Base-by-base conservation (phyloP, 2,888 invertebrate genomes). In the Dastarcus helophoroides region DNA sequence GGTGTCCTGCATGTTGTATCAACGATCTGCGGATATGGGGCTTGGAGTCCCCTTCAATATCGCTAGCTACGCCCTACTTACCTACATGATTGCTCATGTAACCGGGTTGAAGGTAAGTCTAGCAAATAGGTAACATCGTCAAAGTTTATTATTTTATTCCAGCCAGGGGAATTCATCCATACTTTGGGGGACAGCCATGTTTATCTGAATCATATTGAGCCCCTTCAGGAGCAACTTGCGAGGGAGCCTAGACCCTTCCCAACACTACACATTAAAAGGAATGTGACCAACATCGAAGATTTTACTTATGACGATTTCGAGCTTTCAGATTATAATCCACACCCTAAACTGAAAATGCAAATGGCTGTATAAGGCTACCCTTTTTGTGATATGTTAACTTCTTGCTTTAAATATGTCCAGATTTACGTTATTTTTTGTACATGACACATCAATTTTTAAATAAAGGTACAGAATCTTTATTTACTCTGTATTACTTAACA, bases 31-130 rank as follows among this genome's bases (percentile, higher is more conserved):
- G 4, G 97, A 98, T 56, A 88, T 97, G 82, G 94, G 94, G 2
- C 68, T 97, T 2, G 97, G 97, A n/a, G 93, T 95, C 0, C 95
- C 95, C 7, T 97, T 97, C 60, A 97, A 97, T 62, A 91, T 98
- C 46, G 95, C 97, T 27, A 94, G 94, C 47, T 98, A 97, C 62
- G 75, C 95, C 2, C 59, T 97, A 14, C 68, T 97, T 3, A 94
- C 93, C 2, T 82, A 81, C 49, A 94, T 98, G 91, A 81, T 97
- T 42, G 95, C 97, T 13, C 88, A 94, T 53, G 74, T 97, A 11
- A 90, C 91, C n/a, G 78, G 76, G 25, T 66, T 94, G 24, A 79
- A 90, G 71, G 85, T 83, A 52, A 51, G 50, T 52, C 26, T 29
- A 14, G 21, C 13, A 22, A 8, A 9, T 7, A 6, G 7, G 24